Evolutionary conservation across 2,888 invertebrate genomes (phyloP).

Genomic region (Steinernema hermaphroditum): DNA sequence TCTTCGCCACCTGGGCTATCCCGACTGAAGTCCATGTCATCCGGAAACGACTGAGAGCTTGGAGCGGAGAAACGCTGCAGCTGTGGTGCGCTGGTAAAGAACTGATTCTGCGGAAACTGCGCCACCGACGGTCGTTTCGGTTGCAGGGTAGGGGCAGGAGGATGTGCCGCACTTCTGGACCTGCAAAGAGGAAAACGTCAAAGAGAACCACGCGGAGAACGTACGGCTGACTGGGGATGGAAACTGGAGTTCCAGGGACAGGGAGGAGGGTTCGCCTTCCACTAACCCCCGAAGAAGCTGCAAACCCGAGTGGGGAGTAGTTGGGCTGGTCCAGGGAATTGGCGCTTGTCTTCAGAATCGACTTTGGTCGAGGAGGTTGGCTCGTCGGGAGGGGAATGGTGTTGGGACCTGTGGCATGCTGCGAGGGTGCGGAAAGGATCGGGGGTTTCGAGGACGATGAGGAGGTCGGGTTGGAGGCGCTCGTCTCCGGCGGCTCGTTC

Average conservation of each 20-base stretch:
- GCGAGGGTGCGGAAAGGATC: background rate
- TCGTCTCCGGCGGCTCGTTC: background rate
- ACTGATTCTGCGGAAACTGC: background rate
- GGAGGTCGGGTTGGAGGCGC: background rate
- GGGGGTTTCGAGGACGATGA: background rate
- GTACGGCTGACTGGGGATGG: conserved; percentile 6
- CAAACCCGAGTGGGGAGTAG: background rate
- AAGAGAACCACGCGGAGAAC: background rate
- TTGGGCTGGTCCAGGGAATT: background rate
- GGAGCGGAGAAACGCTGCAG: background rate
- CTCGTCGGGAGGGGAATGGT: background rate
- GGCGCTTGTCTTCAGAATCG: background rate
- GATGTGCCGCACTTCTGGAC: background rate
- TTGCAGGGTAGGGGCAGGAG: background rate
- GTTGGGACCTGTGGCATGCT: conserved; percentile 10
- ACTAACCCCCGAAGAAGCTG: background rate
- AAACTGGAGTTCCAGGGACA: background rate
- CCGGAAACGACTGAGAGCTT: background rate
- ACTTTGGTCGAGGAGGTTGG: background rate
- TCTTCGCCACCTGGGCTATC: conserved; percentile 4
- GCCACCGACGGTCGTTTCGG: background rate
- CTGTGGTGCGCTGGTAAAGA: background rate
- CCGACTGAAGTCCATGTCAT: background rate
- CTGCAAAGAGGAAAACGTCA: background rate
- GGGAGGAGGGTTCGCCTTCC: conserved; percentile 7